Conservation (phyloP, 2,888 invertebrate species). For the Micoletzkya japonica region DNA sequence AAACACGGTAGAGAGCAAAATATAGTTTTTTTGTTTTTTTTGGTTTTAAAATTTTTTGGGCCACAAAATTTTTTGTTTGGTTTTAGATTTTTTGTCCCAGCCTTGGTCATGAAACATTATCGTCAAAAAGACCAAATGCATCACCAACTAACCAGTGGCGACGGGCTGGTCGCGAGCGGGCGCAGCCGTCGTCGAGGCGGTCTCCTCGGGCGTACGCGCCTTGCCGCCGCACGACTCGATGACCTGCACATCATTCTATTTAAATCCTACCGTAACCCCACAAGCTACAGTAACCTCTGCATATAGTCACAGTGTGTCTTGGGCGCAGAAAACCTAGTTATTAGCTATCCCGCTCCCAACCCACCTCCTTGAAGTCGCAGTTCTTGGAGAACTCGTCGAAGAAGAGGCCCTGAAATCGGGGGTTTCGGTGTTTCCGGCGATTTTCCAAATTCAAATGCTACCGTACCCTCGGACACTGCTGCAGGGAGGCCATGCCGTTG, state of each 20-base stretch:
- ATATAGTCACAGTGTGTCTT: too few species aligned
- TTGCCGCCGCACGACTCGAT: slow-evolving; percentile 21
- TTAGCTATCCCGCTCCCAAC: too few species aligned
- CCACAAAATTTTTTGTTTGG: too few species aligned
- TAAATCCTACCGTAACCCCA: not conserved
- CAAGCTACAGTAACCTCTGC: too few species aligned
- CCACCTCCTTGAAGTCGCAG: slow-evolving; percentile 29
- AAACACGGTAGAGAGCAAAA: too few species aligned
- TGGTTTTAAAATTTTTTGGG: too few species aligned
- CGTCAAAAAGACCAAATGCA: too few species aligned
- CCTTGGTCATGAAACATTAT: too few species aligned
- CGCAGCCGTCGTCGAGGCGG: not conserved
- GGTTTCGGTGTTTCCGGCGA: not conserved
- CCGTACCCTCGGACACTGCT: not conserved
- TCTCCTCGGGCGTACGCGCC: not conserved
- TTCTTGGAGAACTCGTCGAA: slow-evolving; percentile 26
- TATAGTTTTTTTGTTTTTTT: too few species aligned
- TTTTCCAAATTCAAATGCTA: not conserved
- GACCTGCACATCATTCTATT: not conserved
- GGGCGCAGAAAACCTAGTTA: too few species aligned
- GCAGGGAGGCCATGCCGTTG: not conserved
- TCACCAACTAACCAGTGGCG: not conserved
- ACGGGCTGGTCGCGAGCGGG: not conserved
- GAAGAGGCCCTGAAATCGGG: slow-evolving; percentile 17
- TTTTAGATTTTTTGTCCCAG: too few species aligned